A percentile compares a stretch with the other conserved stretches of the same genome.
Conservation (phyloP, 2,113 vertebrate genomes). For the Centropus bengalensis region DNA sequence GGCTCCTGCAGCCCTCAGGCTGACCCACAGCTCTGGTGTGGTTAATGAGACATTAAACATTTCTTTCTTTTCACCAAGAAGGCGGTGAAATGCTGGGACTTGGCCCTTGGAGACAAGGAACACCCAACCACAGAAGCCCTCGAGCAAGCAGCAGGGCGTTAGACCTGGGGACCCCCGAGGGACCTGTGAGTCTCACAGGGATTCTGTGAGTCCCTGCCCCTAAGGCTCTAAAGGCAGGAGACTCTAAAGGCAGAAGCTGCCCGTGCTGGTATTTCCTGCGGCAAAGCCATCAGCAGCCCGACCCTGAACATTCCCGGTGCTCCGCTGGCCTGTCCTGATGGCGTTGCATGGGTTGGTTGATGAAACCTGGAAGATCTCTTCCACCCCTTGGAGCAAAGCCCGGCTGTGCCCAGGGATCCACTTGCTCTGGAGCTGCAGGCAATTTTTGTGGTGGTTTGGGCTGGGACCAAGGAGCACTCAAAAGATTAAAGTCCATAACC, state of each 20-base stretch:
- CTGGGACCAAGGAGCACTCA: neutral
- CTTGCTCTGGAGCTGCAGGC: neutral
- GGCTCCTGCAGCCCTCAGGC: too few species aligned
- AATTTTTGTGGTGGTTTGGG: neutral
- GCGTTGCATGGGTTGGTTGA: neutral
- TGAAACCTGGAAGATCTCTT: neutral
- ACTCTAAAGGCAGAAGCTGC: neutral
- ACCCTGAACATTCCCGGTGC: fast-evolving
- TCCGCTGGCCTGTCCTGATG: neutral
- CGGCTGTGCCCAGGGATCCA: neutral
- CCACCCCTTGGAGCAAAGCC: neutral
- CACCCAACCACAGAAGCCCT: neutral
- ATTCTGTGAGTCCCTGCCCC: neutral
- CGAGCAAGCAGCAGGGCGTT: fast-evolving
- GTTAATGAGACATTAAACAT: neutral
- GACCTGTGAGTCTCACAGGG: fast-evolving
- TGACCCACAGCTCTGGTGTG: neutral
- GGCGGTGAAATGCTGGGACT: neutral
- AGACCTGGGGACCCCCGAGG: neutral
- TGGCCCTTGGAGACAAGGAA: neutral
- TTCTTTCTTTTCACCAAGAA: neutral
- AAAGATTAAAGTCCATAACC: neutral
- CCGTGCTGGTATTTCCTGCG: neutral
- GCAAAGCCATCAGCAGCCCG: neutral
- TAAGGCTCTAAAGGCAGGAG: too few species aligned